These are phyloP conservation scores for Scomberomorus guttatus DNA, from an alignment of 2,797 vertebrate genomes.

Conservation along the genomic window DNA sequence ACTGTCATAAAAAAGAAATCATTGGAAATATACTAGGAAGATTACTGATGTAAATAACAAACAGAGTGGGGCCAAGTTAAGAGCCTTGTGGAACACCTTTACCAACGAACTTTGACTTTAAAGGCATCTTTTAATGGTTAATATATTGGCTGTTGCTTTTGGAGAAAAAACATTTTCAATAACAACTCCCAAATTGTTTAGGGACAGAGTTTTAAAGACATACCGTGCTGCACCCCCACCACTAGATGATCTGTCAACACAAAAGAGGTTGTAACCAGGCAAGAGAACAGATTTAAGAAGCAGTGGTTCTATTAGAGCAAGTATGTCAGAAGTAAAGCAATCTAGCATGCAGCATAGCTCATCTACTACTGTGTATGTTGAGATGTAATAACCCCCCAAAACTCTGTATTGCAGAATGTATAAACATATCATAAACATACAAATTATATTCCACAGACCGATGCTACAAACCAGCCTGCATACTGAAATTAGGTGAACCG, in stretches of 20 bases:
- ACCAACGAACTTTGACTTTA: background rate
- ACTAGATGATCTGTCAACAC: background rate
- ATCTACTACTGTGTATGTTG: background rate
- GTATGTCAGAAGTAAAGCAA: background rate
- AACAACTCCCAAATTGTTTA: background rate
- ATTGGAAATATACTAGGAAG: background rate
- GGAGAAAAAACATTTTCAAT: background rate
- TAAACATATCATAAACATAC: background rate
- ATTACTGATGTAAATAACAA: background rate
- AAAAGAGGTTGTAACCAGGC: background rate
- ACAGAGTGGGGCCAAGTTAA: background rate
- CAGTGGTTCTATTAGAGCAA: background rate
- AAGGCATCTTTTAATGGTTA: background rate
- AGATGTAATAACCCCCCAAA: background rate
- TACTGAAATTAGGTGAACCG: background rate
- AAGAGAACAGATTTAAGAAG: background rate
- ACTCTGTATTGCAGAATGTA: background rate
- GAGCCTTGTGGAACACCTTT: slow-evolving; percentile 11
- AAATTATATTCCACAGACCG: background rate
- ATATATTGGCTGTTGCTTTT: background rate
- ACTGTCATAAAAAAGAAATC: slow-evolving; percentile 1
- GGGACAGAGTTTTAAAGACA: background rate
- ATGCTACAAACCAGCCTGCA: background rate
- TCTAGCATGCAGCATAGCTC: background rate
- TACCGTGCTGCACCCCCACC: background rate